Conservation (phyloP, 1,140 invertebrate species). For the Parapsyche elsis region DNA sequence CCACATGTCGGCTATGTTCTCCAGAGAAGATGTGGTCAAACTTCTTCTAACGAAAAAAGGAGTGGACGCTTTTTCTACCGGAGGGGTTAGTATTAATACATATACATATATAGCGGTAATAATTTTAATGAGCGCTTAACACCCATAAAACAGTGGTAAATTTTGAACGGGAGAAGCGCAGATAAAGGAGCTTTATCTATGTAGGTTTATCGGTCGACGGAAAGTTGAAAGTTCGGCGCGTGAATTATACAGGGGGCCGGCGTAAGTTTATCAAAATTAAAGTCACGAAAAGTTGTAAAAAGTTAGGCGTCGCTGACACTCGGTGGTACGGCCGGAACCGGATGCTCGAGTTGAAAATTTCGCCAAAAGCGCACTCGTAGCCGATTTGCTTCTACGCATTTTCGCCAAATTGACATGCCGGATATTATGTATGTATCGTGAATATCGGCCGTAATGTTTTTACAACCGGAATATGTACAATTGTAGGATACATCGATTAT, state of each 20-base stretch:
- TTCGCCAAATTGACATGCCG: too few species aligned
- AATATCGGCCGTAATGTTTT: too few species aligned
- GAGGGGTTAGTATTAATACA: constrained; percentile 82
- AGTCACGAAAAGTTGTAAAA: constrained; percentile 31
- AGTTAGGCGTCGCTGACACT: constrained; percentile 43
- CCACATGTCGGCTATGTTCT: constrained; percentile 93
- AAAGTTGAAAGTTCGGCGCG: not conserved
- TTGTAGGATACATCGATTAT: too few species aligned
- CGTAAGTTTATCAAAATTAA: constrained; percentile 37
- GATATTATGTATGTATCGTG: too few species aligned
- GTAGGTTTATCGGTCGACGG: constrained; percentile 17
- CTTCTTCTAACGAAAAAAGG: constrained; percentile 88
- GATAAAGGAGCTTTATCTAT: constrained; percentile 14
- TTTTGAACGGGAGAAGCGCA: not conserved
- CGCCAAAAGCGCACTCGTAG: constrained; percentile 8
- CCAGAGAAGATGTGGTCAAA: constrained; percentile 94
- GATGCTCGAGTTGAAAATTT: not conserved
- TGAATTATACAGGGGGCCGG: not conserved
- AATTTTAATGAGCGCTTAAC: not conserved
- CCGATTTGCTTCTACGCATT: too few species aligned
- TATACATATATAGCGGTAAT: too few species aligned
- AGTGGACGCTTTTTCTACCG: constrained; percentile 89
- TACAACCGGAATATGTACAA: too few species aligned
- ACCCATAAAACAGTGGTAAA: too few species aligned
- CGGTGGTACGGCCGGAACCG: constrained; percentile 38